These are phyloP conservation scores for Copsychus sechellarum DNA, from an alignment of 2,113 vertebrate genomes.

Conservation along the genomic window DNA sequence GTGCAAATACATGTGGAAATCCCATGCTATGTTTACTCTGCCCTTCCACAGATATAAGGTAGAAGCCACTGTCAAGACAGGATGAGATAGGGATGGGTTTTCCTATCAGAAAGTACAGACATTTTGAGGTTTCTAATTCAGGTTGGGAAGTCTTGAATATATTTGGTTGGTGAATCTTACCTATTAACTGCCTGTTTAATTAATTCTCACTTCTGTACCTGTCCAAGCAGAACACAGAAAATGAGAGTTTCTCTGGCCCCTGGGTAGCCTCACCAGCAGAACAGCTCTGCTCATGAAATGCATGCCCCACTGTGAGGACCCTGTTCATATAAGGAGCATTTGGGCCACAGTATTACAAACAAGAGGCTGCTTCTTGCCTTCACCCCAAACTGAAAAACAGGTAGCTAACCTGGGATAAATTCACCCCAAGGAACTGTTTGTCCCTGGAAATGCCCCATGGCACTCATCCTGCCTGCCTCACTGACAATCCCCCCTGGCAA, in stretches of 20 bases:
- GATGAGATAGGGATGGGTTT: not conserved
- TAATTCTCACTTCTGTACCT: not conserved
- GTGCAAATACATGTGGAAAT: not conserved
- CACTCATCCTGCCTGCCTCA: not conserved
- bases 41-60: not conserved
- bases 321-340: fast-evolving
- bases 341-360: not conserved
- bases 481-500: not conserved
- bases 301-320: not conserved
- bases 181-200: not conserved
- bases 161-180: not conserved
- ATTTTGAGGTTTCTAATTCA: not conserved
- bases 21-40: not conserved
- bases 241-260: not conserved
- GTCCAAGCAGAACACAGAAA: not conserved
- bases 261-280: not conserved
- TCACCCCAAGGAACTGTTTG: not conserved
- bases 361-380: not conserved
- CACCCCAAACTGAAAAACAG: not conserved
- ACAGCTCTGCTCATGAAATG: fast-evolving
- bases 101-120: not conserved
- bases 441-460: not conserved
- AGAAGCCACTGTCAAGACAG: not conserved
- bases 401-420: not conserved
- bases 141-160: not conserved